Percentiles rank a stretch among this genome's conserved stretches.
Conservation (phyloP, 2,113 vertebrate genomes). For the Heterocephalus glaber region DNA sequence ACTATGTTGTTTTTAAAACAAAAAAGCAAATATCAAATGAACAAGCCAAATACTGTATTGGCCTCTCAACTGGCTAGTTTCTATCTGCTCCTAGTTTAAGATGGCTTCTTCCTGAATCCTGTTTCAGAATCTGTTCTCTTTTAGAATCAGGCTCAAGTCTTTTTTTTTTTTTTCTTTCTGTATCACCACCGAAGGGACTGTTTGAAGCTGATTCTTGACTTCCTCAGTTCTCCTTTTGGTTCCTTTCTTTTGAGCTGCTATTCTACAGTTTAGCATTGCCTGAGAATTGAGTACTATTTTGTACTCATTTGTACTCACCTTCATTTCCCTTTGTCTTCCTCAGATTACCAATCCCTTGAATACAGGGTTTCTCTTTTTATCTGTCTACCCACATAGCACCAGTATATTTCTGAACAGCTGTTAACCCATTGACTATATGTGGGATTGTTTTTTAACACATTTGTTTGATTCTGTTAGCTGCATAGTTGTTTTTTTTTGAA, state of each 20-base stretch:
- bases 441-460: background rate
- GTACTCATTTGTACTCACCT: background rate
- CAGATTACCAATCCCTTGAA: background rate
- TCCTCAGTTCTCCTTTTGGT: background rate
- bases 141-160: background rate
- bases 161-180: background rate
- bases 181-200: background rate
- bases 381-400: background rate
- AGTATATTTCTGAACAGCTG: background rate
- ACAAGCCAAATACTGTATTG: background rate
- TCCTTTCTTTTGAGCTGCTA: background rate
- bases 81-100: background rate
- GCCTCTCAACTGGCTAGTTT: background rate
- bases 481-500: background rate
- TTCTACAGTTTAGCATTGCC: background rate
- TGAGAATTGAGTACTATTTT: background rate
- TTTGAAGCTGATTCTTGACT: background rate
- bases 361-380: background rate
- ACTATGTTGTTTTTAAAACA: background rate
- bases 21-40: background rate
- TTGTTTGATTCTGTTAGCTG: slow-evolving; percentile 35
- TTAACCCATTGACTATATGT: background rate
- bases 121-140: background rate
- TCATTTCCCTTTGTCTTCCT: background rate
- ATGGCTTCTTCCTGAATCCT: background rate